phyloP scores from a whole-genome alignment of 2,888 invertebrate genomes.

The Melieria picta region DNA sequence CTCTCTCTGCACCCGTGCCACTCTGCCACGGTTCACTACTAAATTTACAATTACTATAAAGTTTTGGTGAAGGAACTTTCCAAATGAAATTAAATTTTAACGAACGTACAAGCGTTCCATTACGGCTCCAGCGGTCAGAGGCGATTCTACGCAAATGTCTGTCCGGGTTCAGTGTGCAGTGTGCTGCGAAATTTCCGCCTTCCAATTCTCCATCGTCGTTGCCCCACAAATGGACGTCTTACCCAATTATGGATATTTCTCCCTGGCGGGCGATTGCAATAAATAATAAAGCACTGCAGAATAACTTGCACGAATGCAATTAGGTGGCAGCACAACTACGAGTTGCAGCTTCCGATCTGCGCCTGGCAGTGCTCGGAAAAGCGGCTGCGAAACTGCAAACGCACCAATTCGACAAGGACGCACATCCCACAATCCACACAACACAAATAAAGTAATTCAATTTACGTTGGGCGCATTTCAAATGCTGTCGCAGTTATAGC shows the following conservation, averaged over 20 bases:
- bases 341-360: not conserved
- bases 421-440: too few relatives aligned
- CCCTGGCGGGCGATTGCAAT: constrained; percentile 30
- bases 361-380: too few relatives aligned
- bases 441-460: too few relatives aligned
- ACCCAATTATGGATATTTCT: constrained; percentile 32
- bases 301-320: constrained; percentile 27
- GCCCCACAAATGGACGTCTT: constrained; percentile 17
- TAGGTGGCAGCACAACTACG: constrained; percentile 17
- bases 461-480: too few relatives aligned
- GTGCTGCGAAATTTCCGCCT: too few relatives aligned
- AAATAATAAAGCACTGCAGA: constrained; percentile 24
- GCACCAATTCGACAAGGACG: too few relatives aligned
- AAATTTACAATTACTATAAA: not conserved
- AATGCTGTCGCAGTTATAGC: too few relatives aligned
- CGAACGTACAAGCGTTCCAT: not conserved
- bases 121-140: not conserved
- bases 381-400: too few relatives aligned
- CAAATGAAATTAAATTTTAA: constrained; percentile 27
- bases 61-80: constrained; percentile 7
- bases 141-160: not conserved
- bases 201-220: too few relatives aligned
- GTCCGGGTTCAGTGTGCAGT: too few relatives aligned
- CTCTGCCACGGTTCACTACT: not conserved
- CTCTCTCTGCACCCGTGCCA: not conserved